A percentile compares a stretch with the other conserved stretches of the same genome.
Conservation (phyloP, 2,797 vertebrate species). For the Melanitta fusca region DNA sequence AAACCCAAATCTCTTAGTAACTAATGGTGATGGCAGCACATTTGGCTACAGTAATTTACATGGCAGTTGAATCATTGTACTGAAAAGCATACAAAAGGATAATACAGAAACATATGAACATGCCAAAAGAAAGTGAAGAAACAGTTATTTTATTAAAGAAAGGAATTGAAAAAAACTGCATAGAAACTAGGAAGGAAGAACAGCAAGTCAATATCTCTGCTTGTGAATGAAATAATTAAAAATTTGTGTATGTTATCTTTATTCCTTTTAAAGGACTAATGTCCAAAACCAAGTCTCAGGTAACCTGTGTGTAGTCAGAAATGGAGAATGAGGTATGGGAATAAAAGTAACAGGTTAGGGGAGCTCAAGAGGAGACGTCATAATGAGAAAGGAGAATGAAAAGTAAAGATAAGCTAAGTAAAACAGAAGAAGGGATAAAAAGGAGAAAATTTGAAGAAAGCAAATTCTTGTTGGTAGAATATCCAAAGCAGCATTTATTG, state of each 20-base stretch:
- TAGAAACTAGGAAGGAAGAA: background rate
- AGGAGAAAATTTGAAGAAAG: background rate
- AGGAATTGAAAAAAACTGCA: background rate
- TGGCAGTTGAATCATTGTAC: constrained; percentile 28
- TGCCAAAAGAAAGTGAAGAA: constrained; percentile 6
- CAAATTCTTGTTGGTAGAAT: background rate
- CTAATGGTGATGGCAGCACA: constrained; percentile 8
- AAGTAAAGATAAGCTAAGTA: background rate
- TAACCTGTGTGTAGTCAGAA: background rate
- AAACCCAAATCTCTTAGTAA: constrained; percentile 7
- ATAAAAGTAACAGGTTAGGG: background rate
- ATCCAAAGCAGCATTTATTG: background rate
- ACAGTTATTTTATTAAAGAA: background rate
- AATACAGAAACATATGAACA: constrained; percentile 28
- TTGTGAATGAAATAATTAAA: background rate
- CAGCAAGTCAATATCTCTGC: background rate
- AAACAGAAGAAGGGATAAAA: background rate
- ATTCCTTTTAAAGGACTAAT: background rate
- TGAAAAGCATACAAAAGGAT: constrained; percentile 35
- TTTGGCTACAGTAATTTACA: constrained; percentile 41
- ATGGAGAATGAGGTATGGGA: background rate
- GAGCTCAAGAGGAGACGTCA: background rate
- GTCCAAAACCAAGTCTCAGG: background rate
- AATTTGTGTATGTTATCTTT: background rate
- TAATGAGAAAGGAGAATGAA: background rate